These are phyloP conservation scores for Fragum fragum DNA, from an alignment of 2,888 invertebrate genomes.

Conservation along the genomic window DNA sequence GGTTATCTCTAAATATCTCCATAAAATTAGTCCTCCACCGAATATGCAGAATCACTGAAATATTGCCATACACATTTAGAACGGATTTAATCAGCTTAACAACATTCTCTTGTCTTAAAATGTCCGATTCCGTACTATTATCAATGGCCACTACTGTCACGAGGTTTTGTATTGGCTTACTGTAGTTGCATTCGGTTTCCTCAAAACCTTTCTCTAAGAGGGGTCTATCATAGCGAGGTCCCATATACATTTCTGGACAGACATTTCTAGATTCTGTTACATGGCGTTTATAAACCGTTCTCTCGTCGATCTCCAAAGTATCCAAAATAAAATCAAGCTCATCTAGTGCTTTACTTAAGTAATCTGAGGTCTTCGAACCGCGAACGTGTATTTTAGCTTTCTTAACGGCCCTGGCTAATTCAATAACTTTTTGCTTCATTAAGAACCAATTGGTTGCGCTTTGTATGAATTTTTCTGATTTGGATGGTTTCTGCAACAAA, in stretches of 20 bases:
- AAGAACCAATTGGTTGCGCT: background rate
- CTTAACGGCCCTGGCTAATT: conserved; percentile 43
- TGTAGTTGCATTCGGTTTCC: conserved; percentile 46
- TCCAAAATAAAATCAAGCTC: conserved; percentile 33
- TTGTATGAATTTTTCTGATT: background rate
- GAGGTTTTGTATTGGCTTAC: conserved; percentile 33
- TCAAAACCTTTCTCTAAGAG: conserved; percentile 72
- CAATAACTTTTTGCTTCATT: background rate
- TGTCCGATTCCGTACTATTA: background rate
- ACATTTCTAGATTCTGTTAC: conserved; percentile 40
- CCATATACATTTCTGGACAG: conserved; percentile 69
- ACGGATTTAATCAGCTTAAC: conserved; percentile 16
- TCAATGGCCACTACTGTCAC: conserved; percentile 50
- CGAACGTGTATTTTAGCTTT: conserved; percentile 58
- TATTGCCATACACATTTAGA: background rate
- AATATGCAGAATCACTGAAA: background rate
- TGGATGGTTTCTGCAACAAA: too few species aligned
- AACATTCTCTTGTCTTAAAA: background rate
- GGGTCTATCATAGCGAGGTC: conserved; percentile 66
- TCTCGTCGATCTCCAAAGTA: conserved; percentile 31
- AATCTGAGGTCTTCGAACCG: conserved; percentile 59
- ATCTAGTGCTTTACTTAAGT: conserved; percentile 36
- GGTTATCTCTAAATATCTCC: background rate
- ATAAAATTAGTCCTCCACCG: background rate
- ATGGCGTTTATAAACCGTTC: conserved; percentile 10